phyloP scores from a whole-genome alignment of 2,888 invertebrate species.

The Polia nebulosa region DNA sequence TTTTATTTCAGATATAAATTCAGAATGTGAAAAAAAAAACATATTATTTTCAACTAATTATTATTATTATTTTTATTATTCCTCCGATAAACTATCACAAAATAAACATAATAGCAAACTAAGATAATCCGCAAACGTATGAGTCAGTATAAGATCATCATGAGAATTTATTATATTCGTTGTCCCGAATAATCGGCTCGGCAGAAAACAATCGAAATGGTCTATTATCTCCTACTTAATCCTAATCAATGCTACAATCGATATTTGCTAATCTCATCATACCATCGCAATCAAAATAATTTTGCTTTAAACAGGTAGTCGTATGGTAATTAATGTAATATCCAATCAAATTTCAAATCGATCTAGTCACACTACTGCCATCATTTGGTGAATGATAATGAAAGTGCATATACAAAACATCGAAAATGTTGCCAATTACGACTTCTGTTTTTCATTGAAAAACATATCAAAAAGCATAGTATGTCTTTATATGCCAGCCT shows the following conservation, averaged over 20 bases:
- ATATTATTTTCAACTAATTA: too few species aligned
- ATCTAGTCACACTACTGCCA: constrained; percentile 36
- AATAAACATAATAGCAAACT: neutral
- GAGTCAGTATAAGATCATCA: neutral
- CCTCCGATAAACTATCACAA: neutral
- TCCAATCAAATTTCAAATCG: constrained; percentile 69
- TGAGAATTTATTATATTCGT: constrained; percentile 1
- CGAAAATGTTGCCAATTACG: neutral
- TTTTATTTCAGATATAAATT: too few species aligned
- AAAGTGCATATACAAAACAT: constrained; percentile 12
- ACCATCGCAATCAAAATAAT: constrained; percentile 33
- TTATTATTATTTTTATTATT: too few species aligned
- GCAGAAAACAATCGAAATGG: constrained; percentile 1
- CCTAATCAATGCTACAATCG: constrained; percentile 26
- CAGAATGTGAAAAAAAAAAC: too few species aligned
- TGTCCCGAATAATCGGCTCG: constrained; percentile 1
- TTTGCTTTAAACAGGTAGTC: constrained; percentile 15
- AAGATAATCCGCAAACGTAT: constrained; percentile 2
- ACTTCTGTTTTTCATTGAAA: neutral
- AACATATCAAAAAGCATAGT: too few species aligned
- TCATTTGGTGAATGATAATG: constrained; percentile 4
- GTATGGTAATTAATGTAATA: constrained; percentile 21
- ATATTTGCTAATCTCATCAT: constrained; percentile 25
- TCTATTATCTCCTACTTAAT: constrained; percentile 13
- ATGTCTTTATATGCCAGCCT: too few species aligned